A percentile compares a stretch with the other conserved stretches of the same genome.
Evolutionary conservation across 2,797 vertebrate genomes (phyloP).

Genomic region (Pteronotus mesoamericanus): DNA sequence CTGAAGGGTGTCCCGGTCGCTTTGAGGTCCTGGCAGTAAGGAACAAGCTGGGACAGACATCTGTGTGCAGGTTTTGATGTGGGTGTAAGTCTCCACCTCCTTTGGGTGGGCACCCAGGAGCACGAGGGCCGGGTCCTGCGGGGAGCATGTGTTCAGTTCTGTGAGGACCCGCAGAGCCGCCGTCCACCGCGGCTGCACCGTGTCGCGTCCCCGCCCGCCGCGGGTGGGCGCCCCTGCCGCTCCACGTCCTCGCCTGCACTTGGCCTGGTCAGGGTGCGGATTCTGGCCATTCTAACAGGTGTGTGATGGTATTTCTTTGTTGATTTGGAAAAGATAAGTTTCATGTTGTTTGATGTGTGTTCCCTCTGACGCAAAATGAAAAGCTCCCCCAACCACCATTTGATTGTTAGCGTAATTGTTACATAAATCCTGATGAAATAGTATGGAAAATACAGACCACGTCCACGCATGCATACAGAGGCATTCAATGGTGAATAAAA

Average conservation of each 20-base stretch:
- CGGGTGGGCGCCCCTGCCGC: fast-evolving
- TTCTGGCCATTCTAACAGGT: background rate
- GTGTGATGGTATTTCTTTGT: fast-evolving
- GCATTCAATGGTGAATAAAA: background rate
- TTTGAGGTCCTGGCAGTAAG: background rate
- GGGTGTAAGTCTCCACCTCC: background rate
- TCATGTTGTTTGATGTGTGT: background rate
- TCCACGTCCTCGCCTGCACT: background rate
- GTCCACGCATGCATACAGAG: background rate
- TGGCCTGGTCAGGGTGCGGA: too few species aligned
- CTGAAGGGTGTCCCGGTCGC: background rate
- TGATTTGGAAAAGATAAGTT: background rate
- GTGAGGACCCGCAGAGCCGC: background rate
- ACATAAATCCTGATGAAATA: background rate
- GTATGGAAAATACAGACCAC: background rate
- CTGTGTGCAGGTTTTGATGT: background rate
- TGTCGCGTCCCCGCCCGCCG: background rate
- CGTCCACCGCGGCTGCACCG: background rate
- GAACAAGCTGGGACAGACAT: background rate
- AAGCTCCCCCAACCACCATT: background rate
- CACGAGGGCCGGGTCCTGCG: too few species aligned
- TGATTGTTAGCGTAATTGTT: background rate
- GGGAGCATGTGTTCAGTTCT: background rate
- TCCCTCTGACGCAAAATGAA: background rate
- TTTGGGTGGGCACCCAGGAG: background rate